Evolutionary conservation across 2,888 invertebrate genomes (phyloP), one percentile per base, ranked within the genome.

Genomic region (Sisyra nigra): DNA sequence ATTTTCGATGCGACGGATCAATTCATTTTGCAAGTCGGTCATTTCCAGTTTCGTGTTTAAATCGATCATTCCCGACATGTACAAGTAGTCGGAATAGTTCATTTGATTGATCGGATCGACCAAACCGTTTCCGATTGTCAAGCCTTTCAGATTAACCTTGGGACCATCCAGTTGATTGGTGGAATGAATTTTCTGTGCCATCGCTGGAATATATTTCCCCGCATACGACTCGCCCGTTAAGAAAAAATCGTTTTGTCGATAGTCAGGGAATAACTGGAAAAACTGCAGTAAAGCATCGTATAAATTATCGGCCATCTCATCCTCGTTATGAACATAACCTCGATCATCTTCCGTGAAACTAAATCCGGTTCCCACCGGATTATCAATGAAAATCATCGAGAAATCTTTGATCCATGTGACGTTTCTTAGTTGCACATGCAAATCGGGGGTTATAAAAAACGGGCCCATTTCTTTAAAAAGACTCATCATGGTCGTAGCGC

Each of bases 331-430:
- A 9, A 83, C 82, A 60, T 83, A 92, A 0, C 92, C 91, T 44
- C 61, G 70, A 14, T 78, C 75, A 44, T 72, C 62, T 3, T 77
- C 72, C 0, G 92, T 89, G 54, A 88, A 92, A 62, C 92, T 92
- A 57, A 81, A 94, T 0, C 93, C 93, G 2, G 89, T 83, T 2
- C 89, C 89, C 1, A 87, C 93, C 0, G 93, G 93, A 60, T 89
- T 93, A 59, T 94, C 93, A 44, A 94, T 82, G 58, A 86, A 94
- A 44, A 93, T 71, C 35, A 93, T 62, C 51, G 82, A 79, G 57
- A 86, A 85, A 7, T 74, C 75, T 32, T 72, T 62, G 43, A 76
- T 80, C 93, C 93, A 94, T 7, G 81, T 74, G 52, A 79, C 80
- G 51, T 81, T 72, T 34, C 87, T 71, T 48, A 72, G 58, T 59